Base-by-base conservation (phyloP, 1,140 invertebrate genomes). In the Drosophila bifasciata region DNA sequence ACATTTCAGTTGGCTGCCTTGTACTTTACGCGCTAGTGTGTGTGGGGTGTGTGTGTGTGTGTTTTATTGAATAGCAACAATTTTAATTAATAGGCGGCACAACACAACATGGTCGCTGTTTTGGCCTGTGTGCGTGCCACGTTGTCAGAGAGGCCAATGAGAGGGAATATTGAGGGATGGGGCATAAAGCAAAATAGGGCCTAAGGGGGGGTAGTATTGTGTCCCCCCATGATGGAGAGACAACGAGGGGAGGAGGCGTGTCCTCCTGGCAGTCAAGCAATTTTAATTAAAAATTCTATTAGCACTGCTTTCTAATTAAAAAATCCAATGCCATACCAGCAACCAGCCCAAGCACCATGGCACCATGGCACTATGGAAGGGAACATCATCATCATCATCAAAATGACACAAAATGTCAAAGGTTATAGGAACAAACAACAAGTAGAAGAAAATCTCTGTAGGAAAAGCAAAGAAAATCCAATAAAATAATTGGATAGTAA, bases 271-370 rank as follows among this genome's bases (percentile, higher is more conserved):
- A 70, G 61, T 53, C 61, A 48, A 86, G 70, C 78, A 63, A 81
- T 79, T 86, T 86, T 86, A 88, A 86, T 86, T 86, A 86, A 86
- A 86, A 88, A 86, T 86, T 88, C 81, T 86, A 88, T 86, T 86
- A 86, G 78, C 68, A 69, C 55, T 75, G 83, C 74, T 78, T 86
- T 86, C 62, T 88, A 88, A 86, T 88, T 86, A 86, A 88, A 36
- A 78, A 79, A 49, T 79, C 68, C 61, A 76, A 73, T 59, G 67
- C 56, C 59, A 71, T n/a, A n/a, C 28, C 39, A 72, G 41, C 8
- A 52, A 5, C 23, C 48, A 15, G 44, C n/a, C n/a, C 36, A 48
- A 17, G 36, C 21, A 17, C n/a, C 25, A 40, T 36, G 23, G 5
- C 40, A 21, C 17, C 32, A 25, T 25, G 23, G 23, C 8, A 28